Percentiles rank a stretch among this genome's conserved stretches.
These are phyloP conservation scores for Lagenorhynchus albirostris DNA, from an alignment of 2,113 vertebrate species.

Conservation along the genomic window DNA sequence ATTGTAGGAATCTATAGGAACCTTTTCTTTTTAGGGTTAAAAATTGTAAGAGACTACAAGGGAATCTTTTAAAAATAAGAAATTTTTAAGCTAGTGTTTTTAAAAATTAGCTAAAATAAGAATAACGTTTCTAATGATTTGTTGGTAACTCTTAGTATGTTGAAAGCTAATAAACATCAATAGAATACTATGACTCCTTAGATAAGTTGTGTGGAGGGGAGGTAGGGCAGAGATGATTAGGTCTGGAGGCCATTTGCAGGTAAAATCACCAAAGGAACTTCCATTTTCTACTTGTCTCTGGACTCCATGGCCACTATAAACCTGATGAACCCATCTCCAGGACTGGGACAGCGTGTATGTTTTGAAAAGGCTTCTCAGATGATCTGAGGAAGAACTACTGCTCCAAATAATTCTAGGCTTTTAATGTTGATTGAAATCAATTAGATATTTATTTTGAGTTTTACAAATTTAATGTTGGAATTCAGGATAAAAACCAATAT, in stretches of 20 bases:
- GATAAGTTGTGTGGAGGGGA: background rate
- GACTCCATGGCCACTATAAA: background rate
- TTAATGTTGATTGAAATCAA: background rate
- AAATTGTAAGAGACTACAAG: background rate
- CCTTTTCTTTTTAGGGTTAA: background rate
- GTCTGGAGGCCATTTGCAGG: background rate
- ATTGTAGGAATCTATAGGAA: background rate
- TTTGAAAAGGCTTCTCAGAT: background rate
- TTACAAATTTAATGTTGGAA: background rate
- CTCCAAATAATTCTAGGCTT: background rate
- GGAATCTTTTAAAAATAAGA: background rate
- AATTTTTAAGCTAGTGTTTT: background rate
- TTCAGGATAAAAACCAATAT: background rate
- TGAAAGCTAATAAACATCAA: background rate
- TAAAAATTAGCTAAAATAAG: background rate
- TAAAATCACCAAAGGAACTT: background rate
- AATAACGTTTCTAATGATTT: background rate
- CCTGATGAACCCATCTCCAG: background rate
- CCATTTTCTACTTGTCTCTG: background rate
- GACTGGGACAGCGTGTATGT: background rate
- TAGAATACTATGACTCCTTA: background rate
- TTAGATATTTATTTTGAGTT: background rate
- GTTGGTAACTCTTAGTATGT: background rate
- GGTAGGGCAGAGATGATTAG: background rate
- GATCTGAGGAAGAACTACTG: background rate